Percentiles rank a stretch among this genome's conserved stretches.
These are phyloP conservation scores for Verasper variegatus DNA, from an alignment of 2,113 vertebrate genomes.

Conservation along the genomic window DNA sequence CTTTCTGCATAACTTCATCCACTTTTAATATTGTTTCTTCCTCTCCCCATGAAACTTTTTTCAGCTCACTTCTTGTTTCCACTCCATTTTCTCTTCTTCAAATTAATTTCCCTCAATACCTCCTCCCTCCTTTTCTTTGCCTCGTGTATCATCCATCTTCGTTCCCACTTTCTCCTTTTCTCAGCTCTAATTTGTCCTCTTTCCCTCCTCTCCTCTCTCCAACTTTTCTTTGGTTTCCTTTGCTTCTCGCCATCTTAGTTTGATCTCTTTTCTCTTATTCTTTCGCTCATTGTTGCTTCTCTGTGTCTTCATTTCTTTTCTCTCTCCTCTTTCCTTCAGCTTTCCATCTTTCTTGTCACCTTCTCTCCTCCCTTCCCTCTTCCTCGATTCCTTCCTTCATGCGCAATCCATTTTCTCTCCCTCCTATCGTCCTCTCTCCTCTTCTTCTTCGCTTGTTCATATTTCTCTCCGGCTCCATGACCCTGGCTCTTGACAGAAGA, in stretches of 20 bases:
- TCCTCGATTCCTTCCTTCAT: not conserved
- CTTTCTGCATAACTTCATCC: not conserved
- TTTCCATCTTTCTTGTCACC: conserved; percentile 2
- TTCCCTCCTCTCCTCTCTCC: not conserved
- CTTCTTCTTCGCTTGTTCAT: conserved; percentile 18
- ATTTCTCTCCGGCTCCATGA: conserved; percentile 22
- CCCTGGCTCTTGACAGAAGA: conserved; percentile 64
- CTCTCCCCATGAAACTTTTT: not conserved
- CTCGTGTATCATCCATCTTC: conserved; percentile 26
- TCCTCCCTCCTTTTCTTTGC: not conserved
- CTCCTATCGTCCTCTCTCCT: conserved; percentile 1
- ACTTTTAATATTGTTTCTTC: not conserved
- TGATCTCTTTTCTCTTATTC: not conserved
- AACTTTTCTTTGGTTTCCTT: not conserved
- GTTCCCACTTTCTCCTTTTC: not conserved
- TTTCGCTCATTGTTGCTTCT: not conserved
- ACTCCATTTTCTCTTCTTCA: not conserved
- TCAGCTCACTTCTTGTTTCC: conserved; percentile 10
- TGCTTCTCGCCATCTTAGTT: not conserved
- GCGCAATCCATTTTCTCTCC: conserved; percentile 5
- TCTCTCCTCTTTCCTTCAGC: not conserved
- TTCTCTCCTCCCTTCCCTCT: not conserved
- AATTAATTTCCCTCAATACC: conserved; percentile 6
- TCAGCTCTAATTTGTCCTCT: conserved; percentile 14
- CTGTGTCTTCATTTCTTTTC: not conserved